Base-by-base conservation (phyloP, 2,888 invertebrate species). In the Polyploca ridens region DNA sequence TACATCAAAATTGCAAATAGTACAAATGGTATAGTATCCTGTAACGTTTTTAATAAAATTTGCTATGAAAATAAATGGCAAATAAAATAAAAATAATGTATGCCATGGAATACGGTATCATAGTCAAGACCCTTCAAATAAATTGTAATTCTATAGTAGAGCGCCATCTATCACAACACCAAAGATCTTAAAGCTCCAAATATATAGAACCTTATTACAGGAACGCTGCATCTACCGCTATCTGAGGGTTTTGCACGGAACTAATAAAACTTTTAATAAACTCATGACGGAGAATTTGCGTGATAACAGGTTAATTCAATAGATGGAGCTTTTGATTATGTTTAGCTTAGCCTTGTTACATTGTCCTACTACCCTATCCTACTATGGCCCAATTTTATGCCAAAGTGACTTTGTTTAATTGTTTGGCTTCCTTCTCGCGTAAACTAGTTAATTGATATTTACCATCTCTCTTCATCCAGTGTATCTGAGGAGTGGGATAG, bases 391-490 rank as follows among this genome's bases (percentile, higher is more conserved):
- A 27, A 27, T 27, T 27, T 27, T 27, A 27, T 27, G 27, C 27
- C 1, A 27, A 27, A 27, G 27, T 27, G 27, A 27, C 27, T 27
- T 27, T 27, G 27, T 27, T 27, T 27, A 27, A 27, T 27, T 27
- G 27, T 27, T 27, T 27, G 27, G 27, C 27, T 27, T 27, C 27
- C 27, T 27, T 2, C 27, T 1, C n/a, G n/a, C n/a, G n/a, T n/a
- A 33, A 33, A 33, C 3, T 35, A 35, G 5, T 6, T 35, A 35
- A 4, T 35, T 35, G 35, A 35, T 38, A 14, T 62, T 82, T 90
- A 96, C 96, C 95, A 83, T 96, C 95, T 80, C 96, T 96, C 83
- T 96, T 96, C 89, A 96, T 95, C 97, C 97, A 97, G 74, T 95
- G 96, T 86, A 96, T 96, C 82, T 95, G 95, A 3, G 97, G 97